Conservation (phyloP, 35 echinoderm and acorn worm species). For the Apostichopus parvimensis region DNA sequence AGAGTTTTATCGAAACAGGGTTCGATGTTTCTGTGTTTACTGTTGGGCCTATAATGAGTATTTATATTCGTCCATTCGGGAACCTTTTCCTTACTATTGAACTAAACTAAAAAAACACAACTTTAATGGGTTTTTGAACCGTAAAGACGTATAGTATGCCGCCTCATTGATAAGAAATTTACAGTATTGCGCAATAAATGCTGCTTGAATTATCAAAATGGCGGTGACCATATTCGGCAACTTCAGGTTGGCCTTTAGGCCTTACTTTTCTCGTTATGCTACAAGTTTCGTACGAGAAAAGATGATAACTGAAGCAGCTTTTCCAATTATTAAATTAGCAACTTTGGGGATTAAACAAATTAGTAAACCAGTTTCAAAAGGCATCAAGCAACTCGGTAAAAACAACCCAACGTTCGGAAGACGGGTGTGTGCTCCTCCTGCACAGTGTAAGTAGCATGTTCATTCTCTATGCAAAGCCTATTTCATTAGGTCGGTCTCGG, state of each 20-base stretch:
- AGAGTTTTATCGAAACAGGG: too few relatives aligned
- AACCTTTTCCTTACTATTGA: too few relatives aligned
- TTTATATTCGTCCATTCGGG: too few relatives aligned
- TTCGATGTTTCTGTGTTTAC: too few relatives aligned
- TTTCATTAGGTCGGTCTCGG: too few relatives aligned
- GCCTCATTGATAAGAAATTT: not conserved
- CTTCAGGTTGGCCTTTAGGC: not conserved
- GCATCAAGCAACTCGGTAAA: conserved; percentile 64
- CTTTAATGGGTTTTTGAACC: too few relatives aligned
- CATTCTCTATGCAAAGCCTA: too few relatives aligned
- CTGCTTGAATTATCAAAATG: not conserved
- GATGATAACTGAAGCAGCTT: conserved; percentile 53
- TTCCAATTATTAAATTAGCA: conserved; percentile 85
- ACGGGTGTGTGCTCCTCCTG: conserved; percentile 84
- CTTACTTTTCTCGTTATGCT: not conserved
- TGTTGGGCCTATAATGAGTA: too few relatives aligned
- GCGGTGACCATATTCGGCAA: not conserved
- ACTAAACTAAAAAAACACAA: too few relatives aligned
- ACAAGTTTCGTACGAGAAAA: not conserved
- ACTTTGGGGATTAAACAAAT: conserved; percentile 83
- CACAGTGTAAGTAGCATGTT: conserved; percentile 75
- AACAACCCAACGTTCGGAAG: conserved; percentile 67
- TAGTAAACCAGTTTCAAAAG: conserved; percentile 89
- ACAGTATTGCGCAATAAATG: not conserved
- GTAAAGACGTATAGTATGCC: too few relatives aligned